Evolutionary conservation across 2,888 invertebrate species (phyloP).

Genomic region (Cactoblastis cactorum): DNA sequence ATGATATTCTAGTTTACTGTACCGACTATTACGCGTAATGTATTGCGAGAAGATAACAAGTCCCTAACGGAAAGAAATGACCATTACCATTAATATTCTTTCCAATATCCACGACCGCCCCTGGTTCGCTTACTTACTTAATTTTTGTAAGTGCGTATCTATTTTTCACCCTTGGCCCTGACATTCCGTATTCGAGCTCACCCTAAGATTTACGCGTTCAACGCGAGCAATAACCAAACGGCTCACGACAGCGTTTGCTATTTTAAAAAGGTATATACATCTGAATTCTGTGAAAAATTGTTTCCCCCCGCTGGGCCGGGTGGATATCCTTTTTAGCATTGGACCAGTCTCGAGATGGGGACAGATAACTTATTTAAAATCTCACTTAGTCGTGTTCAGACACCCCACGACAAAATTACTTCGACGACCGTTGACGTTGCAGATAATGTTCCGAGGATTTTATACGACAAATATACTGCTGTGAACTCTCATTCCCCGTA

Average conservation of each 20-base stretch:
- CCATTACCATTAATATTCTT: conserved; percentile 26
- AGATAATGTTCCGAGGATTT: conserved; percentile 4
- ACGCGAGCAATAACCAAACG: conserved; percentile 63
- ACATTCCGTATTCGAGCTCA: conserved; percentile 45
- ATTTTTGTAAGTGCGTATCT: conserved; percentile 71
- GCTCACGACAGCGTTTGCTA: conserved; percentile 59
- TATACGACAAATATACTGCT: conserved; percentile 10
- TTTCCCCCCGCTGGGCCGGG: conserved; percentile 44
- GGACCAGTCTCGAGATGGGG: conserved; percentile 54
- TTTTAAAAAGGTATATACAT: conserved; percentile 68
- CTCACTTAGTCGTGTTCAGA: conserved; percentile 34
- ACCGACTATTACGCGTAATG: conserved; percentile 6
- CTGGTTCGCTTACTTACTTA: conserved; percentile 43
- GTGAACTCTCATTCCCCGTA: conserved; percentile 9
- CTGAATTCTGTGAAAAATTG: conserved; percentile 72
- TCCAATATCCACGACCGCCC: conserved; percentile 33
- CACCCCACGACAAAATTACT: conserved; percentile 11
- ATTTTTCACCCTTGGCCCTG: conserved; percentile 57
- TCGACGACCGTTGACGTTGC: neutral
- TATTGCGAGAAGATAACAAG: conserved; percentile 12
- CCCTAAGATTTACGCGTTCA: conserved; percentile 66
- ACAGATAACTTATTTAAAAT: conserved; percentile 59
- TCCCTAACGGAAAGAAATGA: conserved; percentile 18
- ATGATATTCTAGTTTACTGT: neutral
- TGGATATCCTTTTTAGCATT: conserved; percentile 62